Conservation (phyloP, 2,113 vertebrate genomes). For the Campylomormyrus tamandua region DNA sequence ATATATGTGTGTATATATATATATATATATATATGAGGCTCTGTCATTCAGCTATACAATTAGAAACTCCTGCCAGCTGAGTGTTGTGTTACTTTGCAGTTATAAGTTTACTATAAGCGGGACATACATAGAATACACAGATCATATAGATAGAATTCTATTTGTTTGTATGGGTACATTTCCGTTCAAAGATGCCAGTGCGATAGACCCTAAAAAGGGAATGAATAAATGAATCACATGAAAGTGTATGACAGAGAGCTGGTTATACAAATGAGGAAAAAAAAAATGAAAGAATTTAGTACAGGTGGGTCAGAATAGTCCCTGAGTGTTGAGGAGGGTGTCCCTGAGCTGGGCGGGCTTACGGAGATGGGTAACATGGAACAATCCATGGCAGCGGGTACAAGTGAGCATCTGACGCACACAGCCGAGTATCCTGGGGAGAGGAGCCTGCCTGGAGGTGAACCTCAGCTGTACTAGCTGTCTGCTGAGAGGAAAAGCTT, state of each 20-base stretch:
- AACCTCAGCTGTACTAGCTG: background rate
- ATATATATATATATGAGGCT: background rate
- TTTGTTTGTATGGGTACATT: background rate
- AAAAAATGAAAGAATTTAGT: background rate
- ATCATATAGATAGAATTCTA: background rate
- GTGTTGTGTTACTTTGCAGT: background rate
- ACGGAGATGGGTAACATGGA: background rate
- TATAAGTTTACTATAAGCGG: background rate
- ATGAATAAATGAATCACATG: background rate
- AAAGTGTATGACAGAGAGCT: background rate
- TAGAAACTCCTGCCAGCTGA: background rate
- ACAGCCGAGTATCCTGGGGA: background rate
- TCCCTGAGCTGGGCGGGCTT: background rate
- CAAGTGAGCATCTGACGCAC: background rate
- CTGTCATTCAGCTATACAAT: background rate
- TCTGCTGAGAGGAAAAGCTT: background rate
- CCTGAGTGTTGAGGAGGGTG: background rate
- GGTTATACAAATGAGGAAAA: background rate
- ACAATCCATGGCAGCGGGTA: background rate
- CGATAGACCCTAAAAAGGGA: background rate
- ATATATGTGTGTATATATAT: no score
- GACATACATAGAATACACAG: background rate
- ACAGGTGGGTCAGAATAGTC: background rate
- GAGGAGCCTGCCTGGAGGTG: background rate
- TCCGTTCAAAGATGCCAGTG: background rate